Percentiles rank a stretch among this genome's conserved stretches.
Conservation (phyloP, 2,888 invertebrate species). For the Spilosoma lubricipeda region DNA sequence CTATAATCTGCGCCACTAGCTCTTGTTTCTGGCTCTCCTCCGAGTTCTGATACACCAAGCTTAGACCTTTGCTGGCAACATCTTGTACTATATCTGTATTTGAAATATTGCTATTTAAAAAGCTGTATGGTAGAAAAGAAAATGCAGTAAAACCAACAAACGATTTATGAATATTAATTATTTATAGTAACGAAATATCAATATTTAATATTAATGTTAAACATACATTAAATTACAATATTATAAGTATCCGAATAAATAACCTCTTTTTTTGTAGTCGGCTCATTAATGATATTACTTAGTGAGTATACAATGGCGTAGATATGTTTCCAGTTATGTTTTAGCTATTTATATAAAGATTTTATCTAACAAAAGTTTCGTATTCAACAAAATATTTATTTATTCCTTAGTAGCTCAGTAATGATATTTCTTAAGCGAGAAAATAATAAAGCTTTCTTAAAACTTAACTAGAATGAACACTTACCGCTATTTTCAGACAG, state of each 20-base stretch:
- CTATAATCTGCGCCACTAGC: slow-evolving; percentile 92
- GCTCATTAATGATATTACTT: too few species aligned
- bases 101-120: not conserved
- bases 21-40: slow-evolving; percentile 89
- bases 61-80: slow-evolving; percentile 96
- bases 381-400: not conserved
- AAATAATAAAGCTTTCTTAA: not conserved
- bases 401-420: not conserved
- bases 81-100: slow-evolving; percentile 95
- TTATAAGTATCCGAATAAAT: too few species aligned
- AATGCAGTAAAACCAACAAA: not conserved
- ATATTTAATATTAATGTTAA: too few species aligned
- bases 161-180: not conserved
- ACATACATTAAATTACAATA: too few species aligned
- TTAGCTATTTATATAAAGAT: not conserved
- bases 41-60: slow-evolving; percentile 94
- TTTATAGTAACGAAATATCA: too few species aligned
- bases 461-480: slow-evolving; percentile 35
- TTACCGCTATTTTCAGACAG: slow-evolving; percentile 95
- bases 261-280: too few species aligned
- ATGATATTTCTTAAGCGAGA: not conserved
- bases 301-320: not conserved
- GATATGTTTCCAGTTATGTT: not conserved
- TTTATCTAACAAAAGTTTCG: too few species aligned
- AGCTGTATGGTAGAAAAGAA: not conserved